Conservation (phyloP, 2,113 vertebrate genomes). For the Cephalopterus ornatus region DNA sequence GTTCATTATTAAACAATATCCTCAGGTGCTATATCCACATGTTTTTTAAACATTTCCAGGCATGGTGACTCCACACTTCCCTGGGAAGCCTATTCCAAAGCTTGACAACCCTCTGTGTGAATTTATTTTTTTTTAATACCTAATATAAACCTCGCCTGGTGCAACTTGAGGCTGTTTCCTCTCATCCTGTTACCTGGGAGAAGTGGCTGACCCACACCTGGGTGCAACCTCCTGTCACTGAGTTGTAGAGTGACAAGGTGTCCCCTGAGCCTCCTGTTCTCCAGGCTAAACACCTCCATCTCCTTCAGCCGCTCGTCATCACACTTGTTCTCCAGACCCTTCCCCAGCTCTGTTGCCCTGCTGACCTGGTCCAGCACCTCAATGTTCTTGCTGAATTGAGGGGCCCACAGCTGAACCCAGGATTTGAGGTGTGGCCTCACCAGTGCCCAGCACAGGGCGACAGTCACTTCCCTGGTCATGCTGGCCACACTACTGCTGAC, state of each 20-base stretch:
- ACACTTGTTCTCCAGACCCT: neutral
- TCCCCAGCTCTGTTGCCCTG: neutral
- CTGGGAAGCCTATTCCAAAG: neutral
- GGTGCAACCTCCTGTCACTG: neutral
- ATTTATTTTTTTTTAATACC: neutral
- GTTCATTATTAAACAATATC: neutral
- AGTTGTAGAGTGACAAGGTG: neutral
- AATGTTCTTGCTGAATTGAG: neutral
- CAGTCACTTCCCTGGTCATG: neutral
- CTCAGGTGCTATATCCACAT: neutral
- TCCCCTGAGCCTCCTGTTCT: neutral
- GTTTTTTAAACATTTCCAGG: neutral
- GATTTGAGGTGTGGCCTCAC: neutral
- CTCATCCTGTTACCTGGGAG: neutral
- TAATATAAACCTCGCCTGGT: neutral
- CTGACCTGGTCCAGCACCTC: neutral
- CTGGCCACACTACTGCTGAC: neutral
- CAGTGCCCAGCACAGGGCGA: neutral
- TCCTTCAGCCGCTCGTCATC: neutral
- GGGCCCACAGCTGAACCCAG: neutral
- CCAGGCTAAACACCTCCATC: accelerated
- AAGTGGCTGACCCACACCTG: neutral
- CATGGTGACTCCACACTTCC: neutral
- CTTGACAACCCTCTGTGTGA: neutral
- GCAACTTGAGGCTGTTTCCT: neutral